phyloP scores from a whole-genome alignment of 2,888 invertebrate species.

The Aleiodes alternator region DNA sequence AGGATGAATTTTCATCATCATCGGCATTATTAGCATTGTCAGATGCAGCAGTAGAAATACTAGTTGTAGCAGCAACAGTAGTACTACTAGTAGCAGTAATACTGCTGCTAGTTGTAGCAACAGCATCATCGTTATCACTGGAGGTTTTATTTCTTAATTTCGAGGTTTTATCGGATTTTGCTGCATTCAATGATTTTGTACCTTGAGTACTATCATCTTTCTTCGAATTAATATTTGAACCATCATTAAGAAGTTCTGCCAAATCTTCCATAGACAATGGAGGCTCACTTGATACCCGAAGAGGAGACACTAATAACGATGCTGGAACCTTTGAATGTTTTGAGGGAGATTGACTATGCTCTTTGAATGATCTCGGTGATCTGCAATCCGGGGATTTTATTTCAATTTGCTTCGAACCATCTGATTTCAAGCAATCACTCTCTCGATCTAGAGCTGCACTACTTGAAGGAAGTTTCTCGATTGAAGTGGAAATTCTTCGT shows the following conservation, averaged over 20 bases:
- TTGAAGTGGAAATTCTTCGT: slow-evolving; percentile 57
- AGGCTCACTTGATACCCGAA: slow-evolving; percentile 65
- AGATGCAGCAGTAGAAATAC: slow-evolving; percentile 1
- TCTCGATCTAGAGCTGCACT: slow-evolving; percentile 49
- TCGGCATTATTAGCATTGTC: not conserved
- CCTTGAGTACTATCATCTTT: slow-evolving; percentile 49
- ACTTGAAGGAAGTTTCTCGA: slow-evolving; percentile 60
- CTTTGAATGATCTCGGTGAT: slow-evolving; percentile 56
- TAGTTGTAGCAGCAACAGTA: not conserved
- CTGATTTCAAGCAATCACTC: slow-evolving; percentile 44
- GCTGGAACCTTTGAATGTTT: slow-evolving; percentile 54
- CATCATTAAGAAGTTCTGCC: slow-evolving; percentile 70
- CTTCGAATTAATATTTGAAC: slow-evolving; percentile 66
- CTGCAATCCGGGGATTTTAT: slow-evolving; percentile 56
- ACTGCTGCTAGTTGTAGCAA: too few relatives aligned
- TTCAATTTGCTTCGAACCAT: slow-evolving; percentile 58
- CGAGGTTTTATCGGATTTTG: not conserved
- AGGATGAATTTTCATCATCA: not conserved
- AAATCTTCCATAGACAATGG: slow-evolving; percentile 71
- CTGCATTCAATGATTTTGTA: slow-evolving; percentile 44
- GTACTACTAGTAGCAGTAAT: too few relatives aligned
- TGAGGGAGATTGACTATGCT: slow-evolving; percentile 40
- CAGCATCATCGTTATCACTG: slow-evolving; percentile 34
- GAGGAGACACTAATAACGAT: slow-evolving; percentile 64
- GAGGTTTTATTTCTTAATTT: slow-evolving; percentile 28